Base-by-base conservation (phyloP, 2,888 invertebrate species). In the Oligia strigilis region DNA sequence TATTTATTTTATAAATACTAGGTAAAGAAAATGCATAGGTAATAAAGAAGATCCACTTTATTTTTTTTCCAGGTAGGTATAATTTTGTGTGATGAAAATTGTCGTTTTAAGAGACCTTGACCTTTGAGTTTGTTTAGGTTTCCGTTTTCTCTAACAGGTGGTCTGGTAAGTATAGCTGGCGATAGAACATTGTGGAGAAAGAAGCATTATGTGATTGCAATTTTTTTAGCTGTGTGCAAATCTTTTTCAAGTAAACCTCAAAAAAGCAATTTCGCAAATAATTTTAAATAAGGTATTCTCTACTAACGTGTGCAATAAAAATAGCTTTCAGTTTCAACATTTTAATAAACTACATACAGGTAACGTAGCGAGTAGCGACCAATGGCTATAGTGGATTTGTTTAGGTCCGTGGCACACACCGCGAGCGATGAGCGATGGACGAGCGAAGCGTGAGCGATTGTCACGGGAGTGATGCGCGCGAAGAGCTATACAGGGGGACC, bases 381-480 rank as follows among this genome's bases (percentile, higher is more conserved):
- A 73, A 66, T 40, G 60, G 65, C 73, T 74, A 81, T 75, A 73
- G 71, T 80, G 66, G 76, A 86, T 78, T 88, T 90, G 80, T 88
- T 85, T 75, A 88, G 72, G 77, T 75, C 72, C 78, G 73, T 55
- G 67, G 77, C 87, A 75, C 77, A 87, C 85, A 90, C 82, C 75
- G 80, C 81, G 73, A 91, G 86, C 81, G 89, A 90, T 87, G 88
- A 87, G 91, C 90, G 87, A 90, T 83, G 84, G 91, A 90, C 92
- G 92, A 91, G 91, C 92, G 92, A 92, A 92, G 92, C 93, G 93
- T 94, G 94, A 95, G 95, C 95, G 95, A 95, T 94, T 94, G 95
- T 96, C 95, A 97, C 96, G 95, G 95, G 96, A 96, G 95, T 96
- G 95, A 96, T 95, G 96, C 95, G 95, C 94, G 93, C 92, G 91